A percentile compares a stretch with the other conserved stretches of the same genome.
These are phyloP conservation scores for Drosophila peninsularis DNA, from an alignment of 2,888 invertebrate genomes.

Conservation along the genomic window DNA sequence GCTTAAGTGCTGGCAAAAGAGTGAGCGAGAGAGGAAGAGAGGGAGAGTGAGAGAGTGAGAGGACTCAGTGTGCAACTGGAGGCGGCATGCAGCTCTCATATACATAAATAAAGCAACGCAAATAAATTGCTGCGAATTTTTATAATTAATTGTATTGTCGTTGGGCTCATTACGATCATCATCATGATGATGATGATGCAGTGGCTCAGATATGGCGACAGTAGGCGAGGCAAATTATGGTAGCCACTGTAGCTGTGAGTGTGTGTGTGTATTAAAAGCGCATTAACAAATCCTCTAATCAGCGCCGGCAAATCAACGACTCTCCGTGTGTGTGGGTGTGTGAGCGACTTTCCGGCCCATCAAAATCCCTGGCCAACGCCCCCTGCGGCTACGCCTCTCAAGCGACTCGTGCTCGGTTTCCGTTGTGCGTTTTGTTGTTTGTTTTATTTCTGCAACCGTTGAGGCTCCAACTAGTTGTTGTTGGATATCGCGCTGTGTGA, in stretches of 20 bases:
- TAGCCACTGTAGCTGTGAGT: conserved; percentile 21
- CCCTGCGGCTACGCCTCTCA: conserved; percentile 14
- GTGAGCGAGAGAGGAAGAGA: neutral
- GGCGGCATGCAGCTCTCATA: conserved; percentile 51
- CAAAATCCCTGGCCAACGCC: conserved; percentile 20
- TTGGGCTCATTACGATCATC: conserved; percentile 42
- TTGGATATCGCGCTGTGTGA: conserved; percentile 16
- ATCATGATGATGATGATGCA: conserved; percentile 46
- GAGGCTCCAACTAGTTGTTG: conserved; percentile 21
- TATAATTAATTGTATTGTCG: conserved; percentile 81
- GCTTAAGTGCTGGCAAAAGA: conserved; percentile 63
- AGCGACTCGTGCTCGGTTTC: conserved; percentile 44
- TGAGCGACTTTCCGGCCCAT: conserved; percentile 49
- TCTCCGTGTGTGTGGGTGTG: conserved; percentile 27
- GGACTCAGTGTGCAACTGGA: conserved; percentile 13
- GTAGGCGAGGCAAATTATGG: conserved; percentile 55
- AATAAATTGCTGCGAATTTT: conserved; percentile 79
- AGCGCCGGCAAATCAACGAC: conserved; percentile 64
- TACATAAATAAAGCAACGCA: conserved; percentile 70
- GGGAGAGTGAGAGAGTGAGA: neutral
- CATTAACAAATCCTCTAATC: conserved; percentile 81
- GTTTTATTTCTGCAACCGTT: conserved; percentile 38
- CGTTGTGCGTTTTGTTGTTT: conserved; percentile 50
- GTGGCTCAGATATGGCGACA: conserved; percentile 49
- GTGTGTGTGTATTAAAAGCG: conserved; percentile 64